Evolutionary conservation across 2,113 vertebrate species (phyloP).

Genomic region (Noctilio leporinus): DNA sequence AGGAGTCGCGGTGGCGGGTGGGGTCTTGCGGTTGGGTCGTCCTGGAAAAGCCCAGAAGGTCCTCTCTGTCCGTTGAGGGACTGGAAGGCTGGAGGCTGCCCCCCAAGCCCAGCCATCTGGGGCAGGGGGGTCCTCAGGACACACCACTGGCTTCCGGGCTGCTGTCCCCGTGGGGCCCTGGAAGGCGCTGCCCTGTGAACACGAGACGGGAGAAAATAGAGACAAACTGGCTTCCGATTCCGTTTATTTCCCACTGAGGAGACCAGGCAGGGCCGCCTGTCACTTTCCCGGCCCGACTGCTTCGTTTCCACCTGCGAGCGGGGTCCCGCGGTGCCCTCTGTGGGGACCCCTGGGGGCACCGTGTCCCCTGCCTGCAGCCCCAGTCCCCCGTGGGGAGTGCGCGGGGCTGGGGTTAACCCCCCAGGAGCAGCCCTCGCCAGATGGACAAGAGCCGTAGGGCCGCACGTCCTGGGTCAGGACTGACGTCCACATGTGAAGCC

Average conservation of each 20-base stretch:
- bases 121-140: conserved; percentile 10
- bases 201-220: conserved; percentile 65
- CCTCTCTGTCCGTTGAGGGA: conserved; percentile 26
- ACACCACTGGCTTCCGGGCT: not conserved
- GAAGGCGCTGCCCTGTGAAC: conserved; percentile 37
- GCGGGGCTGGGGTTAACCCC: too few relatives aligned
- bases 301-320: not conserved
- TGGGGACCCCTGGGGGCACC: too few relatives aligned
- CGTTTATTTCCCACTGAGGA: conserved; percentile 64
- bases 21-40: conserved; percentile 39
- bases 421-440: too few relatives aligned
- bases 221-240: conserved; percentile 63
- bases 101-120: not conserved
- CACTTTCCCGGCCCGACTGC: conserved; percentile 31
- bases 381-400: too few relatives aligned
- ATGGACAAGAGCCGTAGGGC: not conserved
- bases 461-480: not conserved
- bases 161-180: conserved; percentile 52
- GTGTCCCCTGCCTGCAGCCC: too few relatives aligned
- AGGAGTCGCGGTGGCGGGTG: conserved; percentile 54
- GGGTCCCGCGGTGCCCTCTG: too few relatives aligned
- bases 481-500: not conserved
- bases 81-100: conserved; percentile 29
- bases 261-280: conserved; percentile 64
- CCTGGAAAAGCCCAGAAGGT: conserved; percentile 30